Evolutionary conservation across 2,113 vertebrate species (phyloP).

Genomic region (Argyrosomus japonicus): DNA sequence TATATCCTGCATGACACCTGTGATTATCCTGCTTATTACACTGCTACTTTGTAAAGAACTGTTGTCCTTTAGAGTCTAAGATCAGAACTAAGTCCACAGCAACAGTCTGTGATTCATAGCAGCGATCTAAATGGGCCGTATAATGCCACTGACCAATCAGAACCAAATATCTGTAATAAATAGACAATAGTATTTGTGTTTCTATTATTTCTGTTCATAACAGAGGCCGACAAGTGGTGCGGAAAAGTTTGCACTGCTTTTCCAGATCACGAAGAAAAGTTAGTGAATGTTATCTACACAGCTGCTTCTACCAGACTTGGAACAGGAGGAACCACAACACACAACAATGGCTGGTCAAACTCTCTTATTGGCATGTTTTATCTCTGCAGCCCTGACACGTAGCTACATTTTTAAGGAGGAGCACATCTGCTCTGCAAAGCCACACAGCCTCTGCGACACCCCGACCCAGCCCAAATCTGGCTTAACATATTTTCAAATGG

Average conservation of each 20-base stretch:
- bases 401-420: conserved; percentile 6
- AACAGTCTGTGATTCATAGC: too few species aligned
- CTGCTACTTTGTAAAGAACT: too few species aligned
- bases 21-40: too few species aligned
- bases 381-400: conserved; percentile 2
- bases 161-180: too few species aligned
- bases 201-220: background rate
- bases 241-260: background rate
- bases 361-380: background rate
- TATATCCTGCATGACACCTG: too few species aligned
- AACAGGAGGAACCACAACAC: background rate
- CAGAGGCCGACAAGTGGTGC: background rate
- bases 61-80: too few species aligned
- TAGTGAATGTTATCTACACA: too few species aligned
- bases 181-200: background rate
- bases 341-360: background rate
- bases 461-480: conserved; percentile 9
- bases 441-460: conserved; percentile 13
- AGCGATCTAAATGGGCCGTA: too few species aligned
- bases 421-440: conserved; percentile 11
- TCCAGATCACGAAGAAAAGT: background rate
- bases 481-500: background rate
- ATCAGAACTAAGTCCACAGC: too few species aligned
- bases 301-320: background rate
- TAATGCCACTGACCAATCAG: too few species aligned